Conservation (phyloP, 1,140 invertebrate species). For the Sycophila sp. region DNA sequence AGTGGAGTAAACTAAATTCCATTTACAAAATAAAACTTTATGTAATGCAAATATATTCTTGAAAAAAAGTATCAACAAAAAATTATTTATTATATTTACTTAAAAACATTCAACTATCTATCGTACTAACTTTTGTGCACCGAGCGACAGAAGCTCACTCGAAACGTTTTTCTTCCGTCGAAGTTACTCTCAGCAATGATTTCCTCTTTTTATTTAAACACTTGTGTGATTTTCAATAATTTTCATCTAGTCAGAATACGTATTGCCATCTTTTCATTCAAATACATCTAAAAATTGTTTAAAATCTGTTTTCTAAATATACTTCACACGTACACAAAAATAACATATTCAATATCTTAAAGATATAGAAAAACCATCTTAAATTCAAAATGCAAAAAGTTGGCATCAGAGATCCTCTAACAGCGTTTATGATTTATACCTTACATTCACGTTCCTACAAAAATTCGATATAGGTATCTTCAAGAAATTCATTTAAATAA, state of each 20-base stretch:
- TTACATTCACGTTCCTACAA: background rate
- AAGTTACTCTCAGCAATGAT: background rate
- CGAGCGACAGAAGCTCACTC: background rate
- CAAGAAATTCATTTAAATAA: conserved; percentile 10
- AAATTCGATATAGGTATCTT: background rate
- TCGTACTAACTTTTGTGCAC: conserved; percentile 27
- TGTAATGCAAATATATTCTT: conserved; percentile 15
- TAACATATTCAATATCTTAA: conserved; percentile 17
- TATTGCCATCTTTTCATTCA: conserved; percentile 4
- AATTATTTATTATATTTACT: background rate
- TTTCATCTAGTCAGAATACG: background rate
- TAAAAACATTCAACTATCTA: conserved; percentile 29
- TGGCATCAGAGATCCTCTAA: conserved; percentile 21
- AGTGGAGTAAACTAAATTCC: background rate
- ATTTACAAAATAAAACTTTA: conserved; percentile 22
- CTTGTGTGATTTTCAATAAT: conserved; percentile 36
- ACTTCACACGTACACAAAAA: conserved; percentile 10
- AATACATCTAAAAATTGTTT: conserved; percentile 1
- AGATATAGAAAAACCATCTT: conserved; percentile 24
- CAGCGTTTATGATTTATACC: conserved; percentile 6
- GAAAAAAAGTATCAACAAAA: conserved; percentile 12
- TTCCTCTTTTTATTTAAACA: background rate
- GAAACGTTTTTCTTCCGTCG: conserved; percentile 2
- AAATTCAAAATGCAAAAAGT: conserved; percentile 30
- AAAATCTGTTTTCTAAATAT: conserved; percentile 10